Evolutionary conservation across 2,797 vertebrate species (phyloP), one percentile per base, ranked within the genome.

Genomic region (Thaleichthys pacificus): DNA sequence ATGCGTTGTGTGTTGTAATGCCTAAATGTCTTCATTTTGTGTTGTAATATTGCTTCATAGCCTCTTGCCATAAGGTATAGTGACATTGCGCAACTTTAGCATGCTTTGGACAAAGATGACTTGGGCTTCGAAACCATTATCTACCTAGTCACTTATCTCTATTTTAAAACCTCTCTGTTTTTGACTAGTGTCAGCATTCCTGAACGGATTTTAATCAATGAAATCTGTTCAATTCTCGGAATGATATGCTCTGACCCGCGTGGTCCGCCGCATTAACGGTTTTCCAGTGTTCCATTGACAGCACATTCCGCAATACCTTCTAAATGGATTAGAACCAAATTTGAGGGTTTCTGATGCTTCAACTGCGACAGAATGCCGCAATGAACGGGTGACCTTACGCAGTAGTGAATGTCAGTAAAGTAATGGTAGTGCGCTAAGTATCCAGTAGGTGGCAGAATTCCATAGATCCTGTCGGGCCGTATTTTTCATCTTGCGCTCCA

Each of bases 381-480:
- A 24, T 54, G 8, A 22, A 24, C 21, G 24, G 66, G 17, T 56
- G 66, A 67, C 66, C 49, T 51, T 8, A 11, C 24, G 17, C 24
- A 24, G 1, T 3, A 47, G 35, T 17, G 42, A 38, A 21, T 22
- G 35, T 8, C 12, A 47, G 15, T 51, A 22, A 26, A 14, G 9
- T 56, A 8, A 17, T 61, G 22, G 58, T 17, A 12, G 22, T 32
- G 12, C 7, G 66, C 11, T 19, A 67, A 51, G 11, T 15, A 35
- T 17, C 66, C 66, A 69, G 30, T 57, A 69, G 72, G 21, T 28
- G 66, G 49, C 72, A 69, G 24, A 19, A 26, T 62, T 51, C 15
- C 28, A 35, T 28, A 56, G 28, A 12, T 58, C 15, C 28, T 61
- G 21, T 30, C 4, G 35, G 9, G 14, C 4, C 28, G 17, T 64